Evolutionary conservation across 2,113 vertebrate genomes (phyloP), one percentile per base, ranked within the genome.

Genomic region (Dicerorhinus sumatrensis): DNA sequence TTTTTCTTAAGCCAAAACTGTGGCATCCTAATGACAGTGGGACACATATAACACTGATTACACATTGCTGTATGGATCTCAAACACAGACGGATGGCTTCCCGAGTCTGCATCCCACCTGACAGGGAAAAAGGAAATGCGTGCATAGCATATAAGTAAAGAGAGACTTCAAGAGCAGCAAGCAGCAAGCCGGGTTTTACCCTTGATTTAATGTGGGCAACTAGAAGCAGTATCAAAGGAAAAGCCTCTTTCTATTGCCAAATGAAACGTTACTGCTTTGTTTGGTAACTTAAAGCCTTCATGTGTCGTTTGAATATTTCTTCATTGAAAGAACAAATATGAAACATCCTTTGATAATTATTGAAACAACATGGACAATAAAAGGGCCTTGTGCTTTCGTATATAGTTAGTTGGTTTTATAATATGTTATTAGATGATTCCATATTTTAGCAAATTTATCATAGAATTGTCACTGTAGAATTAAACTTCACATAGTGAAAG

Each of bases 141-240:
- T 0, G 0, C 3, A 0, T 7, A 6, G 8, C 67, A 4, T 2
- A 4, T 2, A 18, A 9, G 31, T 2, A 39, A 20, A n/a, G 8
- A 0, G 25, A 60, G 75, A 20, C 6, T 13, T 39, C 6, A 5
- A 2, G 18, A 8, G 2, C 13, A 2, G 73, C 23, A 25, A 16
- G 51, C 12, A 2, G 39, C 8, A 3, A 10, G 56, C 56, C 42
- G 1, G 4, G 6, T 8, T 9, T 12, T 1, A 0, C 1, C 18
- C 65, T 63, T 33, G 33, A 39, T 8, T 25, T 25, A 33, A 20
- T 0, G 48, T 20, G 65, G 33, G 51, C 54, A 2, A 31, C 9
- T 10, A 42, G 39, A 23, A 21, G 21, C 21, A 5, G 2, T 31
- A 16, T 39, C 51, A 12, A 33, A 31, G 54, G 27, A 3, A 25